Evolutionary conservation across 30 jellyfish, hydroid and myxozoan genomes (phyloP).

Genomic region (Sanderia malayensis): DNA sequence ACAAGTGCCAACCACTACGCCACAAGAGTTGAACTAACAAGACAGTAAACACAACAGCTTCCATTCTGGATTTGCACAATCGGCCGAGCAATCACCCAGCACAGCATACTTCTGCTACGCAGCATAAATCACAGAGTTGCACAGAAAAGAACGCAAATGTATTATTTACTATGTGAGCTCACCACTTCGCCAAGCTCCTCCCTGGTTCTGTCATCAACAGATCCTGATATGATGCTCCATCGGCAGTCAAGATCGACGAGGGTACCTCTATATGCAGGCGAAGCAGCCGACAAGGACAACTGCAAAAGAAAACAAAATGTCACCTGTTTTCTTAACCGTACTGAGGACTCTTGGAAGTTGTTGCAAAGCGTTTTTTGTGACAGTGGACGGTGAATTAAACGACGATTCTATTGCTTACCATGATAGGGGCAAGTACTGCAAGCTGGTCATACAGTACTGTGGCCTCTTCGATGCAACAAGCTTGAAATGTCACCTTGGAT

Average conservation of each 20-base stretch:
- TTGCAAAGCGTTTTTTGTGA: too few relatives aligned
- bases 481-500: conserved; percentile 82
- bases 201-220: conserved; percentile 96
- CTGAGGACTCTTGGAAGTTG: too few relatives aligned
- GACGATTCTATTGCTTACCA: conserved; percentile 60
- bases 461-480: conserved; percentile 83
- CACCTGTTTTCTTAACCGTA: too few relatives aligned
- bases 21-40: too few relatives aligned
- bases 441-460: conserved; percentile 81
- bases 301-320: too few relatives aligned
- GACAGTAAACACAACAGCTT: too few relatives aligned
- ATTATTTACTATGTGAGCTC: background rate
- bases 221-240: conserved; percentile 94
- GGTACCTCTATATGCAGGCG: conserved; percentile 96
- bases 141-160: background rate
- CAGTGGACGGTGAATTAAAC: too few relatives aligned
- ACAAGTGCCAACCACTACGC: too few relatives aligned
- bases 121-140: background rate
- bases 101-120: too few relatives aligned
- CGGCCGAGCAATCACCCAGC: too few relatives aligned
- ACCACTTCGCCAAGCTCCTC: conserved; percentile 93
- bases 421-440: conserved; percentile 77
- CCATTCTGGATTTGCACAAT: too few relatives aligned
- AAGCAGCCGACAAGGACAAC: conserved; percentile 98
- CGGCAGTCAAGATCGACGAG: conserved; percentile 95